Percentiles rank a stretch among this genome's conserved stretches.
Evolutionary conservation across 2,888 invertebrate species (phyloP).

Genomic region (Xylophagus ater): DNA sequence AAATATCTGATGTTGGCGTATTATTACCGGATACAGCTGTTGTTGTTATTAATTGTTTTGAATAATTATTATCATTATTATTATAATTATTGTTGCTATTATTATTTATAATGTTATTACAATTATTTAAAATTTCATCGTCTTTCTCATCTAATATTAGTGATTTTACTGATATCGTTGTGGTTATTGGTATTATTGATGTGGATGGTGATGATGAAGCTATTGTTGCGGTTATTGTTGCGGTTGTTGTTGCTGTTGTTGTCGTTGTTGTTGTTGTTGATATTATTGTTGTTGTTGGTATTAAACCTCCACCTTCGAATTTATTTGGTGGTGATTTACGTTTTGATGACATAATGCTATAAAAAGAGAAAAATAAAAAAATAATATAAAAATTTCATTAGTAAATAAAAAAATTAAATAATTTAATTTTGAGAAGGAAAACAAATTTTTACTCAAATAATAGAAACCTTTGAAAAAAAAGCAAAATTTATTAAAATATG

Average conservation of each 20-base stretch:
- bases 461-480: too few species aligned
- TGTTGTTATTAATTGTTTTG: slow-evolving; percentile 6
- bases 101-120: slow-evolving; percentile 2
- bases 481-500: too few species aligned
- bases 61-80: background rate
- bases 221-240: slow-evolving; percentile 4
- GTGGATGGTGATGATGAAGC: slow-evolving; percentile 2
- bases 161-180: background rate
- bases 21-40: slow-evolving; percentile 11
- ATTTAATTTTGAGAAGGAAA: too few species aligned
- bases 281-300: slow-evolving; percentile 22
- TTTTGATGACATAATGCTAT: slow-evolving; percentile 93
- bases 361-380: slow-evolving; percentile 29
- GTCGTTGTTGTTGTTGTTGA: slow-evolving; percentile 2
- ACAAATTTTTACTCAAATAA: too few species aligned
- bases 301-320: slow-evolving; percentile 60
- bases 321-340: slow-evolving; percentile 92
- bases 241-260: slow-evolving; percentile 12
- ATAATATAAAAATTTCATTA: too few species aligned
- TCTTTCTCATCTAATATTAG: background rate
- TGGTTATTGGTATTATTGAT: background rate
- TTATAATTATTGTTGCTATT: slow-evolving; percentile 6
- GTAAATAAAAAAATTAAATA: too few species aligned
- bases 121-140: too few species aligned
- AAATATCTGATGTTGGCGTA: slow-evolving; percentile 13